These are phyloP conservation scores for Mormyrops boulengeri DNA, from an alignment of 2,797 vertebrate species.

Conservation along the genomic window DNA sequence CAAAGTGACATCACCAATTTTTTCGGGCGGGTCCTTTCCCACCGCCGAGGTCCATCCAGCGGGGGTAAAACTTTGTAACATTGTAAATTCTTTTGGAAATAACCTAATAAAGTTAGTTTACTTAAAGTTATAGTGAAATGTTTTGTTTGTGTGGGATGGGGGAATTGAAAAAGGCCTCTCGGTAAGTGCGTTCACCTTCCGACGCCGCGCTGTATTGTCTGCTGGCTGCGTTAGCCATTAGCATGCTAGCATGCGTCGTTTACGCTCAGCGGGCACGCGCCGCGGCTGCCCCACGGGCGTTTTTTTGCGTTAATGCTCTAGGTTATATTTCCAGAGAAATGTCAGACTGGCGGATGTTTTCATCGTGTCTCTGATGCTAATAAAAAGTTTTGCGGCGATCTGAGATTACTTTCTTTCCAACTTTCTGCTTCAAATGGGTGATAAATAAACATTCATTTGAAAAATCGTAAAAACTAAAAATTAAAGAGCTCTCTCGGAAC, in stretches of 20 bases:
- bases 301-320: not conserved
- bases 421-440: not conserved
- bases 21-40: slow-evolving; percentile 14
- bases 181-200: not conserved
- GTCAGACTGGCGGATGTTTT: not conserved
- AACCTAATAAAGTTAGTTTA: not conserved
- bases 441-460: not conserved
- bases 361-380: not conserved
- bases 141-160: not conserved
- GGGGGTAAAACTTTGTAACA: not conserved
- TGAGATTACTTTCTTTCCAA: not conserved
- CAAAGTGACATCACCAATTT: slow-evolving; percentile 32
- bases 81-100: not conserved
- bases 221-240: not conserved
- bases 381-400: not conserved
- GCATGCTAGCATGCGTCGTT: not conserved
- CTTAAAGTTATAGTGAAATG: not conserved
- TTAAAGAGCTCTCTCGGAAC: not conserved
- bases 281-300: not conserved
- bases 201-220: not conserved
- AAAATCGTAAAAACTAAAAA: not conserved
- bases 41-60: not conserved
- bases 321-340: not conserved
- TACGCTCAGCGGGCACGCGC: not conserved
- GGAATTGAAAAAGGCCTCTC: not conserved